These are phyloP conservation scores for Pararge aegeria DNA, from an alignment of 1,140 invertebrate species.

Conservation along the genomic window DNA sequence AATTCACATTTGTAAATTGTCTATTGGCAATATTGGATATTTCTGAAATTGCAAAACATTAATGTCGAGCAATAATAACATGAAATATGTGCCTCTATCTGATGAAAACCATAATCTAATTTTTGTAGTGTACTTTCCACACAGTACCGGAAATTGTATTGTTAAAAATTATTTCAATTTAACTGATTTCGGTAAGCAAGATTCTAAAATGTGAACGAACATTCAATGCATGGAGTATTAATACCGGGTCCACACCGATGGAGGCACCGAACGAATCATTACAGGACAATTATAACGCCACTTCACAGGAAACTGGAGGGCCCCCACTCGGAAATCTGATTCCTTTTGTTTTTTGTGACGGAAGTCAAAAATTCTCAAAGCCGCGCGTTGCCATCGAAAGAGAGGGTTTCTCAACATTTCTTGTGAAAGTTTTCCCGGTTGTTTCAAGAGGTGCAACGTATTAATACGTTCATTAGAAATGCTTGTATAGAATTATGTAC, in stretches of 20 bases:
- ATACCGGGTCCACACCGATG: slow-evolving; percentile 61
- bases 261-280: slow-evolving; percentile 66
- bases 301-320: slow-evolving; percentile 67
- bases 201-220: slow-evolving; percentile 31
- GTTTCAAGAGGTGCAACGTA: slow-evolving; percentile 9
- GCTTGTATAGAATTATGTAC: not conserved
- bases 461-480: slow-evolving; percentile 9
- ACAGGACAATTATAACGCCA: slow-evolving; percentile 72
- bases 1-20: too few species aligned
- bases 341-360: slow-evolving; percentile 58
- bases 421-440: slow-evolving; percentile 21
- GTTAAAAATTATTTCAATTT: slow-evolving; percentile 20
- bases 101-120: too few species aligned
- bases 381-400: slow-evolving; percentile 37
- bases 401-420: slow-evolving; percentile 31
- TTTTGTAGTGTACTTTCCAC: too few species aligned
- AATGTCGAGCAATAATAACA: too few species aligned
- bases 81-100: too few species aligned
- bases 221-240: slow-evolving; percentile 69
- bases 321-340: slow-evolving; percentile 71
- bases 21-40: too few species aligned
- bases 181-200: not conserved
- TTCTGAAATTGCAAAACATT: too few species aligned
- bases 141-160: too few species aligned
- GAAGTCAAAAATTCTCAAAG: slow-evolving; percentile 54